Conservation (phyloP, 2,797 vertebrate genomes). For the Triplophysa yarkandensis region DNA sequence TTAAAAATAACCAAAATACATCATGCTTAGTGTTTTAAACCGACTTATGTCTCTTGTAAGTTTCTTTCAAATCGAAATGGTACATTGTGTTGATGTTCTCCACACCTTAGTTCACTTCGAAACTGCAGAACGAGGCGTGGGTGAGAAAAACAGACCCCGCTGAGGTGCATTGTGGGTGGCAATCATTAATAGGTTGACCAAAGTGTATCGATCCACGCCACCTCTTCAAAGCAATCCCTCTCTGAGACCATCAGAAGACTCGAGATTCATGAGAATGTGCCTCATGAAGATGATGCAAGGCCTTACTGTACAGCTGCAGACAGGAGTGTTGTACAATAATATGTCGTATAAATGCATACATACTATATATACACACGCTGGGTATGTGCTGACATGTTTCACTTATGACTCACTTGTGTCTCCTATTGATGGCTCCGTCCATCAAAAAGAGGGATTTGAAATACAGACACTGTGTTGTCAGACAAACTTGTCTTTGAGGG, state of each 20-base stretch:
- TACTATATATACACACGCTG: background rate
- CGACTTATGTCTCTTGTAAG: too few relatives aligned
- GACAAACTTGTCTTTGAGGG: conserved; percentile 31
- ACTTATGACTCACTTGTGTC: conserved; percentile 30
- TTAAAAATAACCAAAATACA: too few relatives aligned
- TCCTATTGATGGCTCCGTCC: conserved; percentile 33
- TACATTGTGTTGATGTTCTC: conserved; percentile 21
- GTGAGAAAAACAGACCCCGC: conserved; percentile 7
- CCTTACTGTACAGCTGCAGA: background rate
- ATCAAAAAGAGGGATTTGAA: conserved; percentile 28
- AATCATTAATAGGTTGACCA: conserved; percentile 45
- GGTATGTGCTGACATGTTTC: conserved; percentile 4
- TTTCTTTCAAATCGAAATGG: conserved; percentile 31
- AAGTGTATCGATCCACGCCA: conserved; percentile 51
- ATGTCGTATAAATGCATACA: conserved; percentile 15
- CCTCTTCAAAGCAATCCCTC: conserved; percentile 47
- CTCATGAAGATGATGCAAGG: conserved; percentile 13
- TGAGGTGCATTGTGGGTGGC: conserved; percentile 27
- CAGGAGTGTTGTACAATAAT: background rate
- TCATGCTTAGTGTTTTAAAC: too few relatives aligned
- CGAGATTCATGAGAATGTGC: conserved; percentile 7
- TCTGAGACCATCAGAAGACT: conserved; percentile 19
- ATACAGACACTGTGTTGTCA: conserved; percentile 27
- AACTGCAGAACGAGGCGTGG: conserved; percentile 6
- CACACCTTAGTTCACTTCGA: conserved; percentile 5